These are phyloP conservation scores for Poeciliopsis paucimaculata DNA, from an alignment of 2,797 vertebrate genomes.

Conservation along the genomic window DNA sequence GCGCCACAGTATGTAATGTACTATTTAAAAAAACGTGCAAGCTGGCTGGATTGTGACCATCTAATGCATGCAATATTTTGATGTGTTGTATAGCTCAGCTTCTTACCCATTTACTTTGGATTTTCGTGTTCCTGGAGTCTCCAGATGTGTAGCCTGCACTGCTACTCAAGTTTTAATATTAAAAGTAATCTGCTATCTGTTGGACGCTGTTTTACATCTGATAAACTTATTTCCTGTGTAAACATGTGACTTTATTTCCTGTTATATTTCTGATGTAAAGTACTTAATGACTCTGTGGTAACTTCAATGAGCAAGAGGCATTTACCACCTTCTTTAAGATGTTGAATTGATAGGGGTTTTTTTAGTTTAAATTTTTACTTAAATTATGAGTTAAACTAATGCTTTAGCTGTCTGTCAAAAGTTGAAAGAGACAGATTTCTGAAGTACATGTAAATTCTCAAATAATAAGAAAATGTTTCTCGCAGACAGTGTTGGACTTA, in stretches of 20 bases:
- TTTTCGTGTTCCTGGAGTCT: conserved; percentile 50
- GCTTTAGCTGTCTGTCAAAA: too few species aligned
- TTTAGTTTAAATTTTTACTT: too few species aligned
- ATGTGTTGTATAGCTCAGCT: too few species aligned
- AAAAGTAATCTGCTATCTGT: neutral
- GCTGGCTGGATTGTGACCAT: too few species aligned
- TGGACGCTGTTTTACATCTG: neutral
- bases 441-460: too few species aligned
- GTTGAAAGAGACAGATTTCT: too few species aligned
- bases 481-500: neutral
- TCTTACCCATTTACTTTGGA: neutral
- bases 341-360: neutral
- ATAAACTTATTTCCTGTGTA: neutral
- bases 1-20: too few species aligned
- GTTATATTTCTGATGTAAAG: neutral
- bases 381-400: too few species aligned
- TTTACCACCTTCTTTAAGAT: neutral
- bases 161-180: neutral
- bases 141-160: conserved; percentile 57
- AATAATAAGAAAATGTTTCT: neutral
- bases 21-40: too few species aligned
- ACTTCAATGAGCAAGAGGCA: neutral
- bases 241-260: neutral
- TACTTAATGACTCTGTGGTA: neutral
- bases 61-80: too few species aligned